Evolutionary conservation across 2,888 invertebrate species (phyloP), one percentile per base, ranked within the genome.

Genomic region (Cryptus viduatorius): DNA sequence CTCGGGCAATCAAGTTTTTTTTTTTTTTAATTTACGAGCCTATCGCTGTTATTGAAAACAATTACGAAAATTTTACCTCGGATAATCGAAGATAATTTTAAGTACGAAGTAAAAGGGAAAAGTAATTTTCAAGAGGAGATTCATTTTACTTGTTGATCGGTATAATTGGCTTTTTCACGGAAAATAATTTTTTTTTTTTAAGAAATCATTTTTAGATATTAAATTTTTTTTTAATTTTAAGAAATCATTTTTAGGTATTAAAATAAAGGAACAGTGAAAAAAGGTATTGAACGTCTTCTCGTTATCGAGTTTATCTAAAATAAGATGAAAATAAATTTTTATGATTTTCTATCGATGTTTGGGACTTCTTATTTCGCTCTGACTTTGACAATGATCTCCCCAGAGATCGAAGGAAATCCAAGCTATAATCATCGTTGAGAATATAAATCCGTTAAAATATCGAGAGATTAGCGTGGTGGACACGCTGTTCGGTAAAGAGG

Each of bases 391-490:
- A 61, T 10, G 16, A 67, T 16, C n/a, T 29, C 44, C 73, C 61
- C 56, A 19, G 61, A 50, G 37, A 48, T 68, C 50, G 44, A 24
- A 46, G 37, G 64, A 64, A 37, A 50, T 59, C 72, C 42, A 1
- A 19, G 24, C 78, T 78, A 64, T 56, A n/a, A 89, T 84, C 87
- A 85, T 87, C 89, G 88, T 81, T 86, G 89, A 91, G 90, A 90
- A 89, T 91, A 92, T 92, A 93, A 93, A 93, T 92, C 92, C 91
- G 90, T 88, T 91, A 91, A 93, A 93, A 93, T 93, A 93, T 93
- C 91, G 92, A 86, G 91, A 93, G 93, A 93, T 93, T 93, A 93
- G 91, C 90, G 89, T 85, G 86, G 19, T 87, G 91, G 91, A 92
- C 91, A 89, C 90, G 90, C 90, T 87, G 90, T 86, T 89, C 89